A percentile compares a stretch with the other conserved stretches of the same genome.
These are phyloP conservation scores for Lepidothrix coronata DNA, from an alignment of 2,113 vertebrate genomes.

Conservation along the genomic window DNA sequence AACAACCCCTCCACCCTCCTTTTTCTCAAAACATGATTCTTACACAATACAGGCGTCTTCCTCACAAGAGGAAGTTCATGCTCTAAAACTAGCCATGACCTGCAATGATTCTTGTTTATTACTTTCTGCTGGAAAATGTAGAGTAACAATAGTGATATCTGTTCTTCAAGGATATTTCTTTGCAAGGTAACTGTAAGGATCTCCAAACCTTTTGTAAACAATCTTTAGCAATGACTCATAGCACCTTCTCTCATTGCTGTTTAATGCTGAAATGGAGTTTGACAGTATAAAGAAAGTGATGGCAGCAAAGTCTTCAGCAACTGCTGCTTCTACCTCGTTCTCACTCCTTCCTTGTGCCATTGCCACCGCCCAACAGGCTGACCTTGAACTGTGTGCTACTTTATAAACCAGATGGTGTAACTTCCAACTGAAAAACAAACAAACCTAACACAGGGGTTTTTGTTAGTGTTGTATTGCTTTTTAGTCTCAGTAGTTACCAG, in stretches of 20 bases:
- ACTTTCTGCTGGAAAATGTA: background rate
- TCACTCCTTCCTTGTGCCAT: background rate
- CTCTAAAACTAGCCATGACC: background rate
- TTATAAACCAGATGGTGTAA: background rate
- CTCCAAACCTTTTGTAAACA: background rate
- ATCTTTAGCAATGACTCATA: conserved; percentile 1
- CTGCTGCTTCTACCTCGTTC: background rate
- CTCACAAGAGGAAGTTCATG: background rate
- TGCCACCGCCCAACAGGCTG: background rate
- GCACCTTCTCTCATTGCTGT: background rate
- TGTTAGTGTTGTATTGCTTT: background rate
- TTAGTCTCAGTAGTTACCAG: background rate
- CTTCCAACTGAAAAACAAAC: background rate
- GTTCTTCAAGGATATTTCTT: background rate
- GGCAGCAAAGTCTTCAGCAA: background rate
- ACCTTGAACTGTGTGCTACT: background rate
- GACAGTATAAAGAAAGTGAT: background rate
- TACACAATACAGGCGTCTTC: background rate
- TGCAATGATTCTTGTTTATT: background rate
- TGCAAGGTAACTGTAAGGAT: background rate
- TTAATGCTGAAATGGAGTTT: background rate
- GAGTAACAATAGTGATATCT: background rate
- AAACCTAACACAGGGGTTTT: background rate
- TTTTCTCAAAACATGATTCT: background rate
- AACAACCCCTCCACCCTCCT: background rate